These are phyloP conservation scores for Strix uralensis DNA, from an alignment of 2,113 vertebrate genomes.

Conservation along the genomic window DNA sequence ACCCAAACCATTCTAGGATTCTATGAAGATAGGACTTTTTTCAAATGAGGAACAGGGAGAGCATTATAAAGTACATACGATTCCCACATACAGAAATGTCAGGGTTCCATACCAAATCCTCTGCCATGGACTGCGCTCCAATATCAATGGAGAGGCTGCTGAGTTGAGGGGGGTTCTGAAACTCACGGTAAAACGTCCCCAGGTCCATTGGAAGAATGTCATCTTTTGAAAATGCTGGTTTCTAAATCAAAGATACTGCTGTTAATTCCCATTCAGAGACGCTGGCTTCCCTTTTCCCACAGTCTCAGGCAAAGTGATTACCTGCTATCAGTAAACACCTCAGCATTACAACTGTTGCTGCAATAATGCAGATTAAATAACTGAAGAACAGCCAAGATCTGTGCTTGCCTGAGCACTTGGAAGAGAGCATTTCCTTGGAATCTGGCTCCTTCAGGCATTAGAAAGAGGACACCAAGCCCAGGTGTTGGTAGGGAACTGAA, in stretches of 20 bases:
- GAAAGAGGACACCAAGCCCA: neutral
- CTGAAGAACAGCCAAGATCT: neutral
- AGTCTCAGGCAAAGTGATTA: neutral
- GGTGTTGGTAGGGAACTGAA: neutral
- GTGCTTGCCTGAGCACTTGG: neutral
- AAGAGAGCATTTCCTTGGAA: neutral
- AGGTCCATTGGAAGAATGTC: constrained; percentile 97
- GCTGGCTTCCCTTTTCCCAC: neutral
- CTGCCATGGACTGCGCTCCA: constrained; percentile 97
- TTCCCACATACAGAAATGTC: neutral
- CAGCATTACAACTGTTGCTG: neutral
- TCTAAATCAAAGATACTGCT: constrained; percentile 73
- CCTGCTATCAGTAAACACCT: neutral
- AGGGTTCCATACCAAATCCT: constrained; percentile 88
- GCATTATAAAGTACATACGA: neutral
- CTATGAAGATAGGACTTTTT: neutral
- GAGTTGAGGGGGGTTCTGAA: constrained; percentile 97
- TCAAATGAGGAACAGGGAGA: neutral
- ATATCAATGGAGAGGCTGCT: constrained; percentile 94
- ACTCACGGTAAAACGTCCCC: constrained; percentile 97
- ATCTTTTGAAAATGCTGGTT: constrained; percentile 98
- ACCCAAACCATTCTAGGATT: neutral
- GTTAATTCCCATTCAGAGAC: neutral
- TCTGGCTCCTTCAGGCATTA: neutral
- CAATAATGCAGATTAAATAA: neutral